Percentiles rank a stretch among this genome's conserved stretches.
Conservation (phyloP, 1,140 invertebrate species). For the Drosophila cardini region DNA sequence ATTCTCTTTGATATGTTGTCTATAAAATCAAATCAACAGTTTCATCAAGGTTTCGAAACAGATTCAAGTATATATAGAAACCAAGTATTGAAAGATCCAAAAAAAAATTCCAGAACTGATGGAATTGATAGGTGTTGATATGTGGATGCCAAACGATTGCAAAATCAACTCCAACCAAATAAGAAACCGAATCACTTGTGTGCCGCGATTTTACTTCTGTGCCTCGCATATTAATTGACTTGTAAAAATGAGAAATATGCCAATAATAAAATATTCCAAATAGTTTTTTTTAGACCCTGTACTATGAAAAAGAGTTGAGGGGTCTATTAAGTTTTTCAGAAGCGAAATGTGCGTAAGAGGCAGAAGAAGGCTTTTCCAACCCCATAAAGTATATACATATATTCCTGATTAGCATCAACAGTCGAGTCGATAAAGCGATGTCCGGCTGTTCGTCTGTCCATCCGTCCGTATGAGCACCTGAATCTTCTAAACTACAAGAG, state of each 20-base stretch:
- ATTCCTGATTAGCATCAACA: no score
- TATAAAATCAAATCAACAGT: constrained; percentile 43
- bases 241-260: constrained; percentile 69
- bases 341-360: no score
- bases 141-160: constrained; percentile 62
- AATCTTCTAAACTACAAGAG: no score
- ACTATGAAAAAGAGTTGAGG: no score
- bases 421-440: no score
- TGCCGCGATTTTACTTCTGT: constrained; percentile 44
- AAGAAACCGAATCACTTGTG: constrained; percentile 56
- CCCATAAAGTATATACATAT: no score
- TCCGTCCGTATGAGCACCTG: no score
- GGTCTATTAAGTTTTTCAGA: no score
- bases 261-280: constrained; percentile 71
- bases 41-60: constrained; percentile 71
- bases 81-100: constrained; percentile 9
- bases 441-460: no score
- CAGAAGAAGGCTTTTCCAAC: no score
- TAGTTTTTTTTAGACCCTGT: no score
- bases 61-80: constrained; percentile 39
- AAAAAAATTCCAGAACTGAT: constrained; percentile 4
- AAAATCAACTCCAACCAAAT: constrained; percentile 55
- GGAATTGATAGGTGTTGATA: constrained; percentile 65
- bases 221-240: constrained; percentile 73
- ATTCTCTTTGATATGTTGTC: constrained; percentile 31